Evolutionary conservation across 2,113 vertebrate species (phyloP), one percentile per base, ranked within the genome.

Genomic region (Toxostoma redivivum): DNA sequence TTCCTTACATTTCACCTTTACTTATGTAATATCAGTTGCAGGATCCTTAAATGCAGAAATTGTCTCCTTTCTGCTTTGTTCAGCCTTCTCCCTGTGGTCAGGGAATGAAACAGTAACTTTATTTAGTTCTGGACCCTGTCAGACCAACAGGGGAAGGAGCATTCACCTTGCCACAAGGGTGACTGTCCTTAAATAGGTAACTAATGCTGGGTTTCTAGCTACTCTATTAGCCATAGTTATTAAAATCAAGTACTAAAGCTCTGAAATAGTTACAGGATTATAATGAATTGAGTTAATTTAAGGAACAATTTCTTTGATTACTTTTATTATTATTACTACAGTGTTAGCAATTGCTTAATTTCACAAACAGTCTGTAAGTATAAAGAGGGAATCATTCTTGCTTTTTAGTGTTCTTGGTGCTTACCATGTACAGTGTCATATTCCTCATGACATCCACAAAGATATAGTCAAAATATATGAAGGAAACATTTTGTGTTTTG

Each of bases 321-420:
- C 71, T 64, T 37, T 65, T 20, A 35, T 69, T 47, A 20, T 78
- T 54, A 54, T 69, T 50, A 61, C 27, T 71, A 53, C 37, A 45
- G 38, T 83, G 47, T 94, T 86, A 53, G 53, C 90, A 57, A 9
- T 91, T 95, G 50, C 85, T 92, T 78, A 81, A 86, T 90, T 95
- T 86, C 47, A 80, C 44, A 50, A 82, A 54, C 9, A 48, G 19
- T 80, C 51, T 93, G 35, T 70, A 72, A 91, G 79, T 74, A 60
- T 37, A 54, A 80, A 81, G 35, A 69, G 88, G 11, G 37, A 87
- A 76, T 92, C 8, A 44, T 77, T 83, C 44, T 82, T 90, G 47
- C 28, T 91, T 2, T 85, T 80, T 44, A 30, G 35, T 66, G 10
- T 82, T 64, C 67, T 76, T 80, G 58, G 18, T 80, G 47, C 89